Evolutionary conservation across 2,888 invertebrate genomes (phyloP), one percentile per base, ranked within the genome.

Genomic region (Opisthograptis luteolata): DNA sequence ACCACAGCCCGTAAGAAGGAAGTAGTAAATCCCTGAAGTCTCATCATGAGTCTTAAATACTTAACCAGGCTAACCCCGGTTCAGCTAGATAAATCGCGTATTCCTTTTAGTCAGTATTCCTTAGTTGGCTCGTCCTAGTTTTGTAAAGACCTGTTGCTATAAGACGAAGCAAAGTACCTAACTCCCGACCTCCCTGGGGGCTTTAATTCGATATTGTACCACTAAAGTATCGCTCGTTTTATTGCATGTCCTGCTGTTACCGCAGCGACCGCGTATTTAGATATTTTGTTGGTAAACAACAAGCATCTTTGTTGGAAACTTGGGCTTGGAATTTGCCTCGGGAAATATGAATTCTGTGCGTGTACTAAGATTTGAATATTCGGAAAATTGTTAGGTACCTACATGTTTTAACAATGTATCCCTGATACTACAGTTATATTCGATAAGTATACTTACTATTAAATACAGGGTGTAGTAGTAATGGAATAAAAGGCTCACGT

Each of bases 111-210:
- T 41, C 47, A 55, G 46, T 36, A 35, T 45, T 53, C 42, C 43
- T 53, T 53, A 30, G 36, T 32, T 40, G n/a, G 4, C 25, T 19
- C 44, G 58, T 55, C 60, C 67, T 66, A 76, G 71, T 79, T 76
- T 72, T 69, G 69, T 74, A 70, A 72, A 74, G 69, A 85, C 85
- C 84, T 86, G 85, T 86, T 85, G 85, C 84, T 78, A 48, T 57
- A 70, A 76, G 65, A 69, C 46, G 64, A 57, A 68, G 64, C 70
- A 64, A 63, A 60, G 44, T 47, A 36, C 22, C 43, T 34, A 50
- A 39, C 50, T 44, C 22, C 25, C 44, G 27, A 49, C 34, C 64
- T 69, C 70, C 73, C 75, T 45, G 39, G 68, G 65, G 76, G 66
- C 57, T 60, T 67, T 79, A 76, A 81, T 79, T 75, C 72, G 72